Evolutionary conservation across 1,140 invertebrate species (phyloP), one percentile per base, ranked within the genome.

Genomic region (Coptotermes formosanus): DNA sequence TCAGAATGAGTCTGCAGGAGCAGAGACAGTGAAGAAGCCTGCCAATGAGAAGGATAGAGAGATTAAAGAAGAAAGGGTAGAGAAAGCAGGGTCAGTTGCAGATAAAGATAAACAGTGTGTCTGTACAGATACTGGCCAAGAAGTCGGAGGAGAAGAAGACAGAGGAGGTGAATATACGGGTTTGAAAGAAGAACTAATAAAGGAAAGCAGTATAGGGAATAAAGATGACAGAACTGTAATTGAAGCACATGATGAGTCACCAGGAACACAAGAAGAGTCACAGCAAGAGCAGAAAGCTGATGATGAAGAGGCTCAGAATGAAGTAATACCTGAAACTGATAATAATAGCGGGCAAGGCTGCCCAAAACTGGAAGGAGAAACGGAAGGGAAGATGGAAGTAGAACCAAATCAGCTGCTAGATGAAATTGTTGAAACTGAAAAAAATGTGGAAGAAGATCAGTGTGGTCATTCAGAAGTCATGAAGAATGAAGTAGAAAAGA

Each of bases 221-320:
- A n/a, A 59, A 30, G 45, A 25, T 12, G 59, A 87, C 32, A 85
- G 87, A 86, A 55, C 45, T 44, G 48, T 86, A 64, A 86, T 89
- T 87, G 86, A 86, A 44, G 87, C 86, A 64, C 87, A 89, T 81
- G 84, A 64, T 85, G 82, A 86, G 86, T 89, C 91, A 30, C 91
- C 91, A 86, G 90, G 91, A 84, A 87, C 89, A 23, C 87, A 89
- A 86, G 88, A 88, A 82, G 84, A 75, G 75, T 85, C 87, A 84
- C 87, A 89, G 82, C 88, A 89, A 69, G 85, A 86, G 45, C 32
- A 43, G 52, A 86, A 88, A 69, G 64, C 23, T n/a, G 59, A 75
- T 44, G 81, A n/a, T 38, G 86, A 43, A 43, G 82, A 84, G 83
- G 38, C 85, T 14, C 64, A 87, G 23, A 59, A 84, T 32, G 82